Conservation (phyloP, 2,113 vertebrate species). For the Psilopsiagon aurifrons region DNA sequence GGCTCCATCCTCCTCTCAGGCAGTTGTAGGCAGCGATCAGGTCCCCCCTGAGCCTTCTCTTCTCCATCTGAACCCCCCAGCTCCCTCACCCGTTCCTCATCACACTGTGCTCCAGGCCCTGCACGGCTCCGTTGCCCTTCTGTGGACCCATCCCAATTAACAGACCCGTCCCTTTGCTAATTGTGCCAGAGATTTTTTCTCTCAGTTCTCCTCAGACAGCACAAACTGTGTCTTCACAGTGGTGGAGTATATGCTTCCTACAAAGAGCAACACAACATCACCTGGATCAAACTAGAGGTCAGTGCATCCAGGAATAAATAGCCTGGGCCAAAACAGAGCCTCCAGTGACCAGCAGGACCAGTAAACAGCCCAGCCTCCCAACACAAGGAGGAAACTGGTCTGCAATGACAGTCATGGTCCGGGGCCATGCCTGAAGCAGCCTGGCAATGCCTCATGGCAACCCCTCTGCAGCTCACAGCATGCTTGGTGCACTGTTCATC, state of each 20-base stretch:
- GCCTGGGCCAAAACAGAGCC: fast-evolving
- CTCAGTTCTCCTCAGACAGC: neutral
- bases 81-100: neutral
- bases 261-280: fast-evolving
- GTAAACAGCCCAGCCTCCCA: fast-evolving
- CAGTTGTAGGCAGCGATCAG: too few species aligned
- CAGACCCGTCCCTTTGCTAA: neutral
- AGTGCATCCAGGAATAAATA: fast-evolving
- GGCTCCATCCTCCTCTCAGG: too few species aligned
- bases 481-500: neutral
- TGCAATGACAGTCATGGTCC: fast-evolving
- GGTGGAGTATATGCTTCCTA: fast-evolving
- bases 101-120: neutral
- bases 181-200: fast-evolving
- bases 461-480: neutral
- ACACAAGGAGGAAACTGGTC: neutral
- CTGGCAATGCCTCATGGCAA: neutral
- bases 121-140: neutral
- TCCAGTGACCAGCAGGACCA: neutral
- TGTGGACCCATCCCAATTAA: neutral
- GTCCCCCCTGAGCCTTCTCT: too few species aligned
- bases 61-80: neutral
- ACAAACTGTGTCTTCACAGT: fast-evolving
- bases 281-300: fast-evolving
- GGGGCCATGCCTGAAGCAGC: neutral